These are phyloP conservation scores for Pipistrellus nathusii DNA, from an alignment of 2,797 vertebrate species.

Conservation along the genomic window DNA sequence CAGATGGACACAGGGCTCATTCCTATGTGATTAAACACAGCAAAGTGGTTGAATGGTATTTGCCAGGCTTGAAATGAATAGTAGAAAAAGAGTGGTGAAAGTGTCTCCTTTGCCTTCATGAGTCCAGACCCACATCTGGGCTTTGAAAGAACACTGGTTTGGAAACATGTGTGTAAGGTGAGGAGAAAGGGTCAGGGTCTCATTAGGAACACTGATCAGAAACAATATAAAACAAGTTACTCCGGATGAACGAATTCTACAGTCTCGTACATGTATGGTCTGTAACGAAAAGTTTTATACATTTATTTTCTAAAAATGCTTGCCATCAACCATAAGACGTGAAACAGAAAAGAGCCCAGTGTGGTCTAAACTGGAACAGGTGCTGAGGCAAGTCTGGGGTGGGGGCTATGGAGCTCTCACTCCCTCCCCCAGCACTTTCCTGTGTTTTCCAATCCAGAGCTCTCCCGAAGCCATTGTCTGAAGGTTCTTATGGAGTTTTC, in stretches of 20 bases:
- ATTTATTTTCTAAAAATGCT: constrained; percentile 50
- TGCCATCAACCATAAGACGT: neutral
- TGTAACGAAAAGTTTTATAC: constrained; percentile 22
- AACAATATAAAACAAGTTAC: neutral
- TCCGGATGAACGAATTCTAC: neutral
- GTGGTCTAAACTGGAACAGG: neutral
- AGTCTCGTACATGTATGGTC: neutral
- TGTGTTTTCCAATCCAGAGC: neutral
- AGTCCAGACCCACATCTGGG: neutral
- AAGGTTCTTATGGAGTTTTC: neutral
- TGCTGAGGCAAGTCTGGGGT: no score
- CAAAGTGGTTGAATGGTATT: neutral
- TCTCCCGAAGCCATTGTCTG: neutral
- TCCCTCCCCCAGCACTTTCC: neutral
- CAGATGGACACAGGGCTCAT: neutral
- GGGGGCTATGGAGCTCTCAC: neutral
- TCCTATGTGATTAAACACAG: neutral
- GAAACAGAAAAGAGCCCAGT: neutral
- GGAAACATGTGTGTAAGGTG: neutral
- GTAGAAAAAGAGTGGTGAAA: neutral
- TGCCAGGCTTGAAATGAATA: neutral
- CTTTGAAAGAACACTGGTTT: neutral
- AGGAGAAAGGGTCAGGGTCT: neutral
- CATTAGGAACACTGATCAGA: neutral
- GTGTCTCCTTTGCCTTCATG: neutral